These are phyloP conservation scores for Empidonax alnorum DNA, from an alignment of 2,113 vertebrate genomes.

Conservation along the genomic window DNA sequence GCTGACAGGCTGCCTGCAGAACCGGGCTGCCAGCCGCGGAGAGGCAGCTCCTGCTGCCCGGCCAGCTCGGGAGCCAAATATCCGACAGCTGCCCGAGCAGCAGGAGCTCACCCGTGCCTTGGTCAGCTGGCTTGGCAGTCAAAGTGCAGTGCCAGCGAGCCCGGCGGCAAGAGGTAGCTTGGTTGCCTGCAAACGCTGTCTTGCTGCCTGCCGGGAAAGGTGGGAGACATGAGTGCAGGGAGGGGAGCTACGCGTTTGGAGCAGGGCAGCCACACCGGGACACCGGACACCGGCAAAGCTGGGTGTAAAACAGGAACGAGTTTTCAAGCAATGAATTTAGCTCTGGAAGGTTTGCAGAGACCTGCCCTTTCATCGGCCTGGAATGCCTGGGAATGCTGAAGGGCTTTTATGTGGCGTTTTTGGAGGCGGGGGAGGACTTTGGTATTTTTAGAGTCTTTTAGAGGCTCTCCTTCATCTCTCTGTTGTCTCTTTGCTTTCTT, in stretches of 20 bases:
- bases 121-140: background rate
- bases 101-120: fast-evolving
- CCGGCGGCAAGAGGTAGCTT: background rate
- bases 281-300: background rate
- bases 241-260: background rate
- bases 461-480: conserved; percentile 19
- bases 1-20: conserved; percentile 18
- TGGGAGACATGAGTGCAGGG: fast-evolving
- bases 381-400: background rate
- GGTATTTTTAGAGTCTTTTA: conserved; percentile 47
- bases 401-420: background rate
- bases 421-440: background rate
- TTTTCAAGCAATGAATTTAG: background rate
- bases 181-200: background rate
- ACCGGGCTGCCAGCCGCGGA: background rate
- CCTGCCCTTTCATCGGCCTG: background rate
- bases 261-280: fast-evolving
- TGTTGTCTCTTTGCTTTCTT: background rate
- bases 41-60: background rate
- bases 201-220: background rate
- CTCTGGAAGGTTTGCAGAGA: background rate
- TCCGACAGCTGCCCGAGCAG: background rate
- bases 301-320: background rate
- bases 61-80: background rate
- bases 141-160: fast-evolving